Percentiles rank a stretch among this genome's conserved stretches.
Evolutionary conservation across 2,113 vertebrate species (phyloP).

Genomic region (Solea solea): DNA sequence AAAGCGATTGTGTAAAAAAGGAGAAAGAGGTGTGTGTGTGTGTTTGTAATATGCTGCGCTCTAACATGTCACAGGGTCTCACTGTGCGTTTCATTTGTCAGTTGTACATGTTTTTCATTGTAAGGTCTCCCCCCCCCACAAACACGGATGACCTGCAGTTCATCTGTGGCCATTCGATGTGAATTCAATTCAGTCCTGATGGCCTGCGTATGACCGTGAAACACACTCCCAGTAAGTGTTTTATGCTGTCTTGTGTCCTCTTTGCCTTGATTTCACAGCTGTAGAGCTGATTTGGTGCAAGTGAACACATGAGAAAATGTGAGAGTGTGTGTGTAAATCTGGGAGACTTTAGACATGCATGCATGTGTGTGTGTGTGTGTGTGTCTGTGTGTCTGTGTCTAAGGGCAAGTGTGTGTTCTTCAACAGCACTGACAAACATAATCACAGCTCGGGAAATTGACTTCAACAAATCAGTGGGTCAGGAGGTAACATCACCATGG

Average conservation of each 20-base stretch:
- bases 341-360: background rate
- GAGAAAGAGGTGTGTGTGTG: background rate
- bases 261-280: constrained; percentile 45
- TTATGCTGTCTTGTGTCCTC: constrained; percentile 30
- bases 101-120: constrained; percentile 1
- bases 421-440: constrained; percentile 67
- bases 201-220: constrained; percentile 19
- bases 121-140: constrained; percentile 6
- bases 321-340: constrained; percentile 11
- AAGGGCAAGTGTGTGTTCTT: constrained; percentile 38
- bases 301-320: constrained; percentile 18
- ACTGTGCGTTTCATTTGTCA: background rate
- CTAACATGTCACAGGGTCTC: constrained; percentile 5
- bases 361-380: constrained; percentile 1
- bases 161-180: constrained; percentile 15
- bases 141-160: constrained; percentile 18
- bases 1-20: background rate
- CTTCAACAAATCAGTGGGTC: constrained; percentile 81
- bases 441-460: constrained; percentile 76
- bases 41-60: background rate
- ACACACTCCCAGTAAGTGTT: constrained; percentile 39
- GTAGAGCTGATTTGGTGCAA: constrained; percentile 20
- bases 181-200: constrained; percentile 7
- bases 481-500: constrained; percentile 80
- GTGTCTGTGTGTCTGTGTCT: constrained; percentile 1